Evolutionary conservation across 2,113 vertebrate species (phyloP).

Genomic region (Narcine bancroftii): DNA sequence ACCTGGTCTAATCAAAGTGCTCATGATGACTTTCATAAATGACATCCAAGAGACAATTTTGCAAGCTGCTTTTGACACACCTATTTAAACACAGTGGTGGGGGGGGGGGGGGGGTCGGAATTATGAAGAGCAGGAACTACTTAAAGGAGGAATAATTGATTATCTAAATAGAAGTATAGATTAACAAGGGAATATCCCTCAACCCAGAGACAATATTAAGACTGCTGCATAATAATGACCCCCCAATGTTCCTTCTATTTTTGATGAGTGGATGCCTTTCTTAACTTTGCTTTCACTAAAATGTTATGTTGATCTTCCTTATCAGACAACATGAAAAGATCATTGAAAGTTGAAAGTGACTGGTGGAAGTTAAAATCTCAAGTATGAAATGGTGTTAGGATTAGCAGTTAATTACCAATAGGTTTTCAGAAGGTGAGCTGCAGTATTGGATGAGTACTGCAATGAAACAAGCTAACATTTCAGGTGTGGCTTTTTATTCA

Average conservation of each 20-base stretch:
- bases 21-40: conserved; percentile 5
- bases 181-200: not conserved
- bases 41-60: not conserved
- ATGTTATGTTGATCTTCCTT: not conserved
- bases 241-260: not conserved
- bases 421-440: not conserved
- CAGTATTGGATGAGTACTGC: not conserved
- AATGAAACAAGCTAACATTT: not conserved
- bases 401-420: no score
- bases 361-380: not conserved
- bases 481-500: no score
- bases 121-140: not conserved
- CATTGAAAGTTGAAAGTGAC: not conserved
- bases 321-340: not conserved
- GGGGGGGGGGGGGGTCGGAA: no score
- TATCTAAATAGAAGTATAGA: conserved; percentile 15
- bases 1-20: conserved; percentile 25
- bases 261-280: not conserved
- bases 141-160: conserved; percentile 32
- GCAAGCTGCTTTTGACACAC: not conserved
- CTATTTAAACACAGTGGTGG: conserved; percentile 32
- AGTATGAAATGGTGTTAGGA: not conserved
- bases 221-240: conserved; percentile 5
- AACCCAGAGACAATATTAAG: not conserved
- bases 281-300: not conserved